A percentile compares a stretch with the other conserved stretches of the same genome.
phyloP scores from a whole-genome alignment of 2,888 invertebrate species.

The Leptinotarsa juncta region DNA sequence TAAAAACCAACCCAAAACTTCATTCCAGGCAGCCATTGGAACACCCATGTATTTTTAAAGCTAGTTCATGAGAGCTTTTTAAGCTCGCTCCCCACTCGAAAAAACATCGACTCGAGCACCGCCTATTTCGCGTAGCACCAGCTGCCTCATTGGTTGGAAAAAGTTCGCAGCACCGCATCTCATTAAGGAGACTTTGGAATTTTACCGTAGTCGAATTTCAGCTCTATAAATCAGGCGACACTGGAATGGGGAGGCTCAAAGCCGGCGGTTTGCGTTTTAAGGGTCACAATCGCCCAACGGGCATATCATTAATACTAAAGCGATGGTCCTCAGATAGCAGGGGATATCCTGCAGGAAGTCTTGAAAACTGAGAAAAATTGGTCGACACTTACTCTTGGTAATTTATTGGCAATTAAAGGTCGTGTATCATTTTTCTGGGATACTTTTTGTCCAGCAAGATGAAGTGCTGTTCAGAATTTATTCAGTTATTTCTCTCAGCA shows the following conservation, averaged over 20 bases:
- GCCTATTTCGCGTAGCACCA: conserved; percentile 55
- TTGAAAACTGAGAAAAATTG: conserved; percentile 62
- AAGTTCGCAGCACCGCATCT: conserved; percentile 65
- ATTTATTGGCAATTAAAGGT: conserved; percentile 61
- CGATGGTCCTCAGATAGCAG: conserved; percentile 53
- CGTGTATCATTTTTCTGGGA: conserved; percentile 50
- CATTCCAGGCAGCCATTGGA: conserved; percentile 65
- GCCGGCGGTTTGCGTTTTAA: conserved; percentile 49
- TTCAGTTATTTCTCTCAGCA: conserved; percentile 47
- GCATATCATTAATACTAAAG: conserved; percentile 61
- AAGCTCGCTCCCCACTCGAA: conserved; percentile 61
- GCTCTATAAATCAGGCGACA: conserved; percentile 63
- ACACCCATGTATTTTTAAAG: conserved; percentile 65
- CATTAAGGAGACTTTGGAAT: conserved; percentile 66
- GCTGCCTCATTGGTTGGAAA: conserved; percentile 63
- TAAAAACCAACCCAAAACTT: conserved; percentile 63
- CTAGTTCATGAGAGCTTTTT: conserved; percentile 62
- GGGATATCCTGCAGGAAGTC: conserved; percentile 50
- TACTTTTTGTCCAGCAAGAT: conserved; percentile 46
- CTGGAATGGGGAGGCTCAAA: conserved; percentile 47
- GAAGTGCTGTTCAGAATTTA: conserved; percentile 45
- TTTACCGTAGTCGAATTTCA: conserved; percentile 64
- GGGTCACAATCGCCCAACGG: conserved; percentile 54
- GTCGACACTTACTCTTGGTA: conserved; percentile 45
- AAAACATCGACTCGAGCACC: conserved; percentile 57